A percentile compares a stretch with the other conserved stretches of the same genome.
Evolutionary conservation across 2,888 invertebrate species (phyloP).

Genomic region (Idaea dimidiata): DNA sequence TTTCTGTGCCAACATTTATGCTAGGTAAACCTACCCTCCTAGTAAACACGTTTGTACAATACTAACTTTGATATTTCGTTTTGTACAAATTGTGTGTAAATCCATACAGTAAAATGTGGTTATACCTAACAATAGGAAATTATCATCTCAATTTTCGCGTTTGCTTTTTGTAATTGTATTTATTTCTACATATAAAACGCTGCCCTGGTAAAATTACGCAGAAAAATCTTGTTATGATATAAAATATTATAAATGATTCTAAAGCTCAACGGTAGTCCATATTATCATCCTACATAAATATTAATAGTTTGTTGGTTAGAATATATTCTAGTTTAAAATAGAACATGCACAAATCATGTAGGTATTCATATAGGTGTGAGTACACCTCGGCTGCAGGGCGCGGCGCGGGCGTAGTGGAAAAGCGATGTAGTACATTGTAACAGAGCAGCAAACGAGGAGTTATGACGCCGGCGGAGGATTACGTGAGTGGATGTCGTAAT

Average conservation of each 20-base stretch:
- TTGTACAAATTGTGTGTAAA: not conserved
- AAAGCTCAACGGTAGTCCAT: not conserved
- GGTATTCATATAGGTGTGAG: conserved; percentile 14
- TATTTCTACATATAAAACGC: too few species aligned
- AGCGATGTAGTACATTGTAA: conserved; percentile 73
- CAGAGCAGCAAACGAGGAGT: conserved; percentile 76
- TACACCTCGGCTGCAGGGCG: conserved; percentile 34
- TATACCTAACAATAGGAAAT: not conserved
- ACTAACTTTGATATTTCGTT: conserved; percentile 4
- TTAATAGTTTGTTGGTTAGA: not conserved
- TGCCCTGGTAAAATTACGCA: too few species aligned
- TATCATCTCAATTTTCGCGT: too few species aligned
- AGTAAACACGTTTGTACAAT: conserved; percentile 37
- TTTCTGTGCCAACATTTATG: conserved; percentile 65
- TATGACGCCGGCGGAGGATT: conserved; percentile 78
- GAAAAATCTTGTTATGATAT: not conserved
- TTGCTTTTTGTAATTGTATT: too few species aligned
- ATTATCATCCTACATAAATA: not conserved
- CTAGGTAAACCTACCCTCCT: conserved; percentile 25
- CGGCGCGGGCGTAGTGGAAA: conserved; percentile 62
- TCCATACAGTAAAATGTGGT: not conserved
- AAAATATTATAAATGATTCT: not conserved
- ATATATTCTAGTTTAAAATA: not conserved
- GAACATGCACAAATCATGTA: not conserved
- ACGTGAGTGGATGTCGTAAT: conserved; percentile 81